A percentile compares a stretch with the other conserved stretches of the same genome.
Conservation (phyloP, 2,797 vertebrate species). For the Fratercula arctica region DNA sequence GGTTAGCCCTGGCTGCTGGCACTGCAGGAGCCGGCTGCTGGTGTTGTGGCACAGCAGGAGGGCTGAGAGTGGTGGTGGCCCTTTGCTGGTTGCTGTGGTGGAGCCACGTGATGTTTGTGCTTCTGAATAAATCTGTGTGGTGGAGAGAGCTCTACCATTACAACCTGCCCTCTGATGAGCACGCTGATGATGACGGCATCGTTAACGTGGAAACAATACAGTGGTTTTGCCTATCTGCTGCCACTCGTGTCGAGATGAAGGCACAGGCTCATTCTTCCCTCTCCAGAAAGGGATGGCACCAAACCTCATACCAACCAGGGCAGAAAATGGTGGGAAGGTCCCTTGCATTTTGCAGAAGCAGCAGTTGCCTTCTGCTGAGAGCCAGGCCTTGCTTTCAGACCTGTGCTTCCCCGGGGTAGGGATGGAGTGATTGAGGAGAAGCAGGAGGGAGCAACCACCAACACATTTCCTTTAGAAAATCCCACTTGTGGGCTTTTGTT, state of each 20-base stretch:
- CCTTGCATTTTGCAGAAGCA: background rate
- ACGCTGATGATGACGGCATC: accelerated
- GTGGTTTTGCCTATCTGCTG: background rate
- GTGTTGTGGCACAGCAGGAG: background rate
- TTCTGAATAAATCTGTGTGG: background rate
- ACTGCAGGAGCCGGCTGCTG: background rate
- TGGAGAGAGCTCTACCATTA: background rate
- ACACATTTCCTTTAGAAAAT: background rate
- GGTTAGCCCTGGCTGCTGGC: background rate
- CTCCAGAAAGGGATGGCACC: background rate
- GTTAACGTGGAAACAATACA: background rate
- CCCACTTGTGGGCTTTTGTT: background rate
- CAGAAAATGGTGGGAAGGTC: background rate
- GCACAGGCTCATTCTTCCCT: background rate
- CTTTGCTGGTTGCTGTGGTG: background rate
- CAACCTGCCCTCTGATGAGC: accelerated
- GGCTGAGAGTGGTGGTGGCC: background rate
- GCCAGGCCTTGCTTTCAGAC: background rate
- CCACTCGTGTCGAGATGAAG: background rate
- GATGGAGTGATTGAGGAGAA: background rate
- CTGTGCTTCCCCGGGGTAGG: background rate
- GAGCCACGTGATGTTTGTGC: accelerated
- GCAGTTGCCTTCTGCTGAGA: background rate
- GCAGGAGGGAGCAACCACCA: background rate
- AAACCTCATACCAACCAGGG: background rate